Evolutionary conservation across 2,113 vertebrate genomes (phyloP), one percentile per base, ranked within the genome.

Genomic region (Dipodomys ordii): DNA sequence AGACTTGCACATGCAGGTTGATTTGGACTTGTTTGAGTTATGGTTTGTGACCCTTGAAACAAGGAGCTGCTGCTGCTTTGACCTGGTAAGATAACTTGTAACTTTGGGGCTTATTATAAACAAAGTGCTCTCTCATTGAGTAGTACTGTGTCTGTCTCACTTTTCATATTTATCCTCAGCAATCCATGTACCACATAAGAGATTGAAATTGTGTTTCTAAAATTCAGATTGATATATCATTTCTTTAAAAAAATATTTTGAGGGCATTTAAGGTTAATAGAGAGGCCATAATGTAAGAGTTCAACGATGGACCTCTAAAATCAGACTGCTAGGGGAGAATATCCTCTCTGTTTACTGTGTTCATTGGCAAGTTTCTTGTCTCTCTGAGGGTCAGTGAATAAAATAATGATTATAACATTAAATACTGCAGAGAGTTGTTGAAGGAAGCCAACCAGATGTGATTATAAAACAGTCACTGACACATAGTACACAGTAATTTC

Each of bases 41-140:
- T 35, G 74, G 39, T 88, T 88, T 96, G 39, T 92, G 67, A 77
- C 46, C 46, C 20, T 62, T 94, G 83, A 46, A 87, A 80, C 68
- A 94, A 83, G 74, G 68, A 35, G 6, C 4, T 88, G 39, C 64
- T 64, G 73, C 5, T 64, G 73, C 5, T 90, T 91, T 71, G 72
- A 76, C 49, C 67, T 88, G 5, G 60, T 90, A 86, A 73, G 44
- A 84, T 81, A 92, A 73, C n/a, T 73, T 77, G 12, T 74, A 57
- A 62, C 32, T 82, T 74, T 73, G 76, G 77, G 53, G 32, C 10
- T 82, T 82, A 39, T 76, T 88, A 28, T 53, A 87, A 89, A 92
- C 87, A 89, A 77, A n/a, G 3, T 74, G 46, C 68, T 87, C 22
- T 93, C 64, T 15, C 27, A 30, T 73, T 81, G 49, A 46, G 35